Conservation (phyloP, 2,113 vertebrate genomes). For the Calonectris borealis region DNA sequence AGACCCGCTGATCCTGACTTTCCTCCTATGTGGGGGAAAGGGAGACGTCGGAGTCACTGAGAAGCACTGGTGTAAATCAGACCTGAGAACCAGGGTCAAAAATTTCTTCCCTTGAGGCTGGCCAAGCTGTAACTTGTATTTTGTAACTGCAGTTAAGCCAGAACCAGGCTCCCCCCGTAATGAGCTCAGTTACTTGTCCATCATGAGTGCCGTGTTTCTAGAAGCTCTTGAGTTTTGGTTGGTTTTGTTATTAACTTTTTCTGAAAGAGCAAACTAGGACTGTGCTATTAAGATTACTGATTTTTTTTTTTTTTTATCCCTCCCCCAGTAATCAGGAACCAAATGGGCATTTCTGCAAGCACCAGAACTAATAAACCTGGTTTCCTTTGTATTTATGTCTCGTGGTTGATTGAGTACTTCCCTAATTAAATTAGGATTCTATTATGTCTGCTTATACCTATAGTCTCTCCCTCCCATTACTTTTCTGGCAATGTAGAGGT, state of each 20-base stretch:
- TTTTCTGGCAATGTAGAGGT: not conserved
- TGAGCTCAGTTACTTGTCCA: not conserved
- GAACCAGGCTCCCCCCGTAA: not conserved
- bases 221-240: not conserved
- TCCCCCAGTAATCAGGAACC: not conserved
- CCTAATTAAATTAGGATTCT: conserved; percentile 59
- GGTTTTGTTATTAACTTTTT: not conserved
- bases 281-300: not conserved
- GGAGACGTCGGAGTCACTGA: accelerated
- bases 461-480: conserved; percentile 13
- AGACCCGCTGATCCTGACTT: not conserved
- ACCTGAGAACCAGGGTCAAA: not conserved
- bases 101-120: not conserved
- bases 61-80: not conserved
- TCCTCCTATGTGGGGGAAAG: accelerated
- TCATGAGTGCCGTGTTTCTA: accelerated
- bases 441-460: conserved; percentile 49
- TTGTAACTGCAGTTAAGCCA: not conserved
- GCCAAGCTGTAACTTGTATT: not conserved
- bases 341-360: conserved; percentile 26
- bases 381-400: conserved; percentile 52
- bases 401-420: conserved; percentile 48
- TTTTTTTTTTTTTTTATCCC: not conserved
- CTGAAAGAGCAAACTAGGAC: not conserved
- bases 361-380: conserved; percentile 49